A percentile compares a stretch with the other conserved stretches of the same genome.
These are phyloP conservation scores for Smutsia temminckii DNA, from an alignment of 2,797 vertebrate species.

Conservation along the genomic window DNA sequence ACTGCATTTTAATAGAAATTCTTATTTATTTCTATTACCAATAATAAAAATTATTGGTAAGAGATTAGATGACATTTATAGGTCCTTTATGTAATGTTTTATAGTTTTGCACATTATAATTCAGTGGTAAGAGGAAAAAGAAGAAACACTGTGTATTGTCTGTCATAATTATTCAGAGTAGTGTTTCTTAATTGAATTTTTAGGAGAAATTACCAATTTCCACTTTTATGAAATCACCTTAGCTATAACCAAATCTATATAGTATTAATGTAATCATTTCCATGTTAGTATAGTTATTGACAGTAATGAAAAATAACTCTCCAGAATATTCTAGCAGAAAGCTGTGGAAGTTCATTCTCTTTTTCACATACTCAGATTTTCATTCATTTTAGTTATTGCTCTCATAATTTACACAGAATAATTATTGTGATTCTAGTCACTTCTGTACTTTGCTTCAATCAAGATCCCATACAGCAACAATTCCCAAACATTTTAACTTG, in stretches of 20 bases:
- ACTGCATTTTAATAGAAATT: constrained; percentile 60
- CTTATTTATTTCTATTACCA: not conserved
- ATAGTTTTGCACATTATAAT: constrained; percentile 46
- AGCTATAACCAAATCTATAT: not conserved
- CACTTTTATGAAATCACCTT: constrained; percentile 19
- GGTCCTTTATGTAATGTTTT: constrained; percentile 4
- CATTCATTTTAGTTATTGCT: not conserved
- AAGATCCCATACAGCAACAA: not conserved
- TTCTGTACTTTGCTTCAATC: not conserved
- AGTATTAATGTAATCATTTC: constrained; percentile 6
- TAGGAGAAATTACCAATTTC: constrained; percentile 18
- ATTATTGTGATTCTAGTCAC: not conserved
- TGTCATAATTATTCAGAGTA: constrained; percentile 28
- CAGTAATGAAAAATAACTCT: constrained; percentile 26
- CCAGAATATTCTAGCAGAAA: constrained; percentile 21
- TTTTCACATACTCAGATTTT: not conserved
- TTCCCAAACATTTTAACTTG: not conserved
- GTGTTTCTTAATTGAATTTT: constrained; percentile 31
- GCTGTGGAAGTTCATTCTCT: not conserved
- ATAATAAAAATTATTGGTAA: constrained; percentile 56
- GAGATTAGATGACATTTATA: constrained; percentile 16
- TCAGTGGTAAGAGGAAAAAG: constrained; percentile 40
- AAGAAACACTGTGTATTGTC: constrained; percentile 29
- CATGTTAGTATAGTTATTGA: not conserved
- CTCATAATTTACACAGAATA: not conserved